phyloP scores from a whole-genome alignment of 2,888 invertebrate species.

The Panzeria rudis region DNA sequence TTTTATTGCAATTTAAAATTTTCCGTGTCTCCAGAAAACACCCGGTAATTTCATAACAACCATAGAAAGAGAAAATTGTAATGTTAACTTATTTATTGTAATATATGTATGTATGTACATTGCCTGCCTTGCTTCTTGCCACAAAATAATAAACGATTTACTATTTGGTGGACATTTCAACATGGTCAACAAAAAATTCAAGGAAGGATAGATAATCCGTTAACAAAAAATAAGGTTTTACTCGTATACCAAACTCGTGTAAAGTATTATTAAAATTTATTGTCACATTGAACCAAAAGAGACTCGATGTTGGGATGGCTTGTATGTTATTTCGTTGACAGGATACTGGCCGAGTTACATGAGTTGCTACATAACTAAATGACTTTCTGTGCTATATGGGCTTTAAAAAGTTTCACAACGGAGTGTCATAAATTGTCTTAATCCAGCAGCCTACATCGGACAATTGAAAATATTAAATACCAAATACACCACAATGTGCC shows the following conservation, averaged over 20 bases:
- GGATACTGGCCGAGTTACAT: conserved; percentile 14
- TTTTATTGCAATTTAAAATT: background rate
- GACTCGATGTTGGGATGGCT: background rate
- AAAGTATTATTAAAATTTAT: conserved; percentile 55
- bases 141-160: conserved; percentile 42
- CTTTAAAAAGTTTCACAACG: conserved; percentile 43
- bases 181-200: background rate
- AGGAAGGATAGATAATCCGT: background rate
- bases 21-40: background rate
- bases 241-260: background rate
- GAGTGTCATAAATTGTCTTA: conserved; percentile 51
- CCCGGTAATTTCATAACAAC: background rate
- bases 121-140: conserved; percentile 25
- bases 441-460: conserved; percentile 29
- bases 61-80: conserved; percentile 6
- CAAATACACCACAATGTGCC: background rate
- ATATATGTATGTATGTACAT: conserved; percentile 6
- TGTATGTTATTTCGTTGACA: conserved; percentile 14
- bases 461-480: conserved; percentile 14
- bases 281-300: conserved; percentile 26
- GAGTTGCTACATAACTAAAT: conserved; percentile 21
- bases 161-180: conserved; percentile 11
- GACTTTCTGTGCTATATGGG: conserved; percentile 28
- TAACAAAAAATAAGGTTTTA: conserved; percentile 29
- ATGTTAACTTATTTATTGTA: conserved; percentile 47